phyloP scores from a whole-genome alignment of 2,888 invertebrate genomes.

The Hyalella azteca region DNA sequence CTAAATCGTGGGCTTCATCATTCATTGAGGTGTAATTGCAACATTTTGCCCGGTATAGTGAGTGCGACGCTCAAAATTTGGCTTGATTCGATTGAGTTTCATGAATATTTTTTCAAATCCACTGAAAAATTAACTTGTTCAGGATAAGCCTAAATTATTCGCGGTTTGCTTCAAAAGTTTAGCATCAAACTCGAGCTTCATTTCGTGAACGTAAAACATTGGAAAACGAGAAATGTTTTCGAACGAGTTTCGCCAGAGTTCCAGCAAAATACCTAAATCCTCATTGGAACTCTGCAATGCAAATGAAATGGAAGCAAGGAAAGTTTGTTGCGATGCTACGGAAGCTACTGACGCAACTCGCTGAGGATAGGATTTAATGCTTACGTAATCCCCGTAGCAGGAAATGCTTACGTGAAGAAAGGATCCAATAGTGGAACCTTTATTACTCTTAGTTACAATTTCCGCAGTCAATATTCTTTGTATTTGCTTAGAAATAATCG shows the following conservation, averaged over 20 bases:
- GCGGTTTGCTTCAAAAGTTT: background rate
- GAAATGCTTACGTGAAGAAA: no score
- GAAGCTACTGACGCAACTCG: no score
- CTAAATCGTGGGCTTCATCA: no score
- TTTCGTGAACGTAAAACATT: background rate
- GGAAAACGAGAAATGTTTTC: background rate
- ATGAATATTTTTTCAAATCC: background rate
- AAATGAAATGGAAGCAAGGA: slow-evolving; percentile 6
- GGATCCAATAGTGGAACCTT: no score
- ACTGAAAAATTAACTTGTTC: background rate
- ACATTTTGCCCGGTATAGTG: no score
- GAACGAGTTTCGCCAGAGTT: background rate
- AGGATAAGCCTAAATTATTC: background rate
- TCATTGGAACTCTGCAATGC: slow-evolving; percentile 14
- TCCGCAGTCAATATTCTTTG: no score
- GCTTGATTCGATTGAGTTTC: background rate
- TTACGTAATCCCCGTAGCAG: no score
- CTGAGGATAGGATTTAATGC: no score
- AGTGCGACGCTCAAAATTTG: background rate
- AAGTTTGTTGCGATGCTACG: background rate
- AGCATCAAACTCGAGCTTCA: background rate
- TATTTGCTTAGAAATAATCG: no score
- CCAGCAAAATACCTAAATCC: slow-evolving; percentile 2
- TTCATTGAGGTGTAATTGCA: no score
- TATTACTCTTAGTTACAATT: no score